Evolutionary conservation across 92 coral and sea anemone species (phyloP), one percentile per base, ranked within the genome.

Genomic region (Porites rus): DNA sequence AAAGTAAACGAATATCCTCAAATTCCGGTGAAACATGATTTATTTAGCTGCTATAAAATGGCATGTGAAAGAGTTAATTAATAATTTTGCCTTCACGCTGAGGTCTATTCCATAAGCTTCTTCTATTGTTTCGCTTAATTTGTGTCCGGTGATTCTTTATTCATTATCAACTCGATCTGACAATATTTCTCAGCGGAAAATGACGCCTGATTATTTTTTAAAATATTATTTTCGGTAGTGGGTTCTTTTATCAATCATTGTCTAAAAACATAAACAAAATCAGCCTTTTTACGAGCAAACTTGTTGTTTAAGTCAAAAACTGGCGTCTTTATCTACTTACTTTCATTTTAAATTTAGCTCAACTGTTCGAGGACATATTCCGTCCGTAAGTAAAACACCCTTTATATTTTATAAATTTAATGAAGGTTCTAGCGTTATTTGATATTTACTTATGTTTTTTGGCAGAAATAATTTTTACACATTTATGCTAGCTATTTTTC

Each of bases 111-210:
- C 17, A 74, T 83, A 62, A 72, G 79, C 63, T 11, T 53, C 12
- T 18, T 43, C 51, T 64, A 6, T 51, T 83, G 74, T 83, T 73
- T 52, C 28, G 12, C 79, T 3, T 61, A 64, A 82, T 82, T 83
- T 50, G 7, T 51, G 73, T 83, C 86, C 86, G 86, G 86, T 81
- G 59, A 50, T 81, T 81, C 71, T n/a, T 50, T 50, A 72, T 74
- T 64, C 72, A 46, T 73, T 51, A 50, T 74, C 53, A 13, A 62
- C 22, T 62, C 52, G 20, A 43, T 51, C 77, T 1, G 61, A 12
- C 19, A 73, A n/a, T 58, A 51, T 50, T 38, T 52, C 51, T 46
- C 70, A 73, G 61, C 87, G 87, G 78, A 50, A 74, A 83, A 50
- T 50, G 31, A 12, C 19, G 43, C n/a, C 25, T 8, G 62, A 52